Evolutionary conservation across 2,888 invertebrate genomes (phyloP).

Genomic region (Conus canariensis): DNA sequence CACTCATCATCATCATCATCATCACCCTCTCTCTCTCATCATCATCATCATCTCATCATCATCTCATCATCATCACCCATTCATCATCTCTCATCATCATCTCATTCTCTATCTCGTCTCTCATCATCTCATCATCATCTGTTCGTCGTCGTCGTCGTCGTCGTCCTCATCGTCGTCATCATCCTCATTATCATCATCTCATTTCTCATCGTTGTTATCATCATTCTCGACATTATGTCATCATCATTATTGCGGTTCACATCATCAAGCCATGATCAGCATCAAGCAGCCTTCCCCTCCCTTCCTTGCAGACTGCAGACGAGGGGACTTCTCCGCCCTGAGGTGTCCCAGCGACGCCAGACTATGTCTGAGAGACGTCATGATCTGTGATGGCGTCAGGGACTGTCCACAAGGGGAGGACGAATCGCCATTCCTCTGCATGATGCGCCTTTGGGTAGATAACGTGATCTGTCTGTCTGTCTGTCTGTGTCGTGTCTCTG

Average conservation of each 20-base stretch:
- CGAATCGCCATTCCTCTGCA: slow-evolving; percentile 40
- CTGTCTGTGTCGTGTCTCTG: slow-evolving; percentile 6
- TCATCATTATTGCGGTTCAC: no score
- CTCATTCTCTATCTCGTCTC: no score
- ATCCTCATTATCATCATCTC: no score
- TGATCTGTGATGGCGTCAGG: slow-evolving; percentile 44
- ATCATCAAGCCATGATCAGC: not conserved
- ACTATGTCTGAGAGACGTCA: slow-evolving; percentile 41
- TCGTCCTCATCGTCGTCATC: no score
- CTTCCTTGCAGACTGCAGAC: slow-evolving; percentile 8
- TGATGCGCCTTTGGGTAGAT: slow-evolving; percentile 46
- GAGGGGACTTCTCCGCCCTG: slow-evolving; percentile 17
- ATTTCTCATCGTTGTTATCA: no score
- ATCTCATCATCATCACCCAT: not conserved
- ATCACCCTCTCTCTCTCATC: not conserved
- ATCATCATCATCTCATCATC: not conserved
- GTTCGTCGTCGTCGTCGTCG: no score
- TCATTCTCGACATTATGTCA: no score
- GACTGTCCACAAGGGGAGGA: slow-evolving; percentile 43
- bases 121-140: no score
- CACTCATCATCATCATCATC: not conserved
- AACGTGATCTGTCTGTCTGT: not conserved
- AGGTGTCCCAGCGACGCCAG: slow-evolving; percentile 31
- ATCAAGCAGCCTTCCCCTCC: not conserved
- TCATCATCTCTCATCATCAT: no score